Percentiles rank a stretch among this genome's conserved stretches.
These are phyloP conservation scores for Oopsacas minuta DNA, from an alignment of 37 sponge, comb jelly and placozoan species.

Conservation along the genomic window DNA sequence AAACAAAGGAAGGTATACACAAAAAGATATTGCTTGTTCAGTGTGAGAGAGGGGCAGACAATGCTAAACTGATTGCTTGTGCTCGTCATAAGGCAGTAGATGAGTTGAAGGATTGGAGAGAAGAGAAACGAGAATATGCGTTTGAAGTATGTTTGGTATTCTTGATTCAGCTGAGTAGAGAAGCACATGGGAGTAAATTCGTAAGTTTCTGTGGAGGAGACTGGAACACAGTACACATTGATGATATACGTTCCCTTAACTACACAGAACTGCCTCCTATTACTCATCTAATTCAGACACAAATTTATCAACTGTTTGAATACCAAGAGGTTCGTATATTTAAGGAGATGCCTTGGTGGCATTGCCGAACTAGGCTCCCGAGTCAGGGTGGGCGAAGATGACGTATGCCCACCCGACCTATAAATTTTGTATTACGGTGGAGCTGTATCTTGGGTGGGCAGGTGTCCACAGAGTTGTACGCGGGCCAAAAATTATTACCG, in stretches of 20 bases:
- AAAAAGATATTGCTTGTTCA: neutral
- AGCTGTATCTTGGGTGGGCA: too few relatives aligned
- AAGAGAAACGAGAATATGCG: neutral
- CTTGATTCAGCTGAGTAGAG: neutral
- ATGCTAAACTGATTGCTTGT: constrained; percentile 1
- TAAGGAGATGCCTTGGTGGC: too few relatives aligned
- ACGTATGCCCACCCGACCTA: too few relatives aligned
- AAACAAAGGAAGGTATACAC: neutral
- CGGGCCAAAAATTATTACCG: too few relatives aligned
- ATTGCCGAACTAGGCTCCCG: too few relatives aligned
- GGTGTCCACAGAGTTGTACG: too few relatives aligned
- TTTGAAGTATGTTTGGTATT: neutral
- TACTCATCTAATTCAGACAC: neutral
- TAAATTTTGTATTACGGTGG: too few relatives aligned
- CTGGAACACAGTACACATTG: neutral
- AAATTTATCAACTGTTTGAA: neutral
- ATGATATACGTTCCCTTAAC: constrained; percentile 2
- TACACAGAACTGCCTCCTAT: neutral
- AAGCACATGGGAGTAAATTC: neutral
- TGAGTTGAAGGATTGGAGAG: neutral
- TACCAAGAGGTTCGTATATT: neutral
- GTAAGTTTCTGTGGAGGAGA: neutral
- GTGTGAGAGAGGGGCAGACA: neutral
- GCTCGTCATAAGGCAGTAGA: neutral
- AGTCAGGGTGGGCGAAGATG: too few relatives aligned